Evolutionary conservation across 2,113 vertebrate genomes (phyloP).

Genomic region (Dicentrarchus labrax): DNA sequence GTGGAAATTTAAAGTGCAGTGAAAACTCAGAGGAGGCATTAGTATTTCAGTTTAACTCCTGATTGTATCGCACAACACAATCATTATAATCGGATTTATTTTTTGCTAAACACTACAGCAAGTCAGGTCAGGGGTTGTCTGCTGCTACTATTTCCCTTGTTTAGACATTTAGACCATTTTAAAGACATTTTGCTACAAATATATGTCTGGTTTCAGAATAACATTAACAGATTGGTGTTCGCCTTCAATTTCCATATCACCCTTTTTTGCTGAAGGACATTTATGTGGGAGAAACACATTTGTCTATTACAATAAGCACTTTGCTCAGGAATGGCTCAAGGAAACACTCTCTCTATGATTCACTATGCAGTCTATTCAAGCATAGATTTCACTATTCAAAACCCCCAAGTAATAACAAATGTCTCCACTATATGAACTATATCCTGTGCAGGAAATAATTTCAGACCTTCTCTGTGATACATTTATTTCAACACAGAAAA

Average conservation of each 20-base stretch:
- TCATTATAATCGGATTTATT: slow-evolving; percentile 60
- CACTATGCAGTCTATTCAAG: not conserved
- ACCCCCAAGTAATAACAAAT: not conserved
- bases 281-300: slow-evolving; percentile 14
- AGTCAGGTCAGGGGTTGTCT: slow-evolving; percentile 31
- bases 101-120: slow-evolving; percentile 47
- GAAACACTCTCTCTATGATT: slow-evolving; percentile 1
- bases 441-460: too few species aligned
- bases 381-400: not conserved
- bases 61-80: slow-evolving; percentile 28
- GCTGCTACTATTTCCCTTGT: slow-evolving; percentile 55
- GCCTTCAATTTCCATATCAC: slow-evolving; percentile 29
- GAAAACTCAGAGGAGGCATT: slow-evolving; percentile 17
- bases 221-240: slow-evolving; percentile 29
- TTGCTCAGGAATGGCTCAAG: not conserved
- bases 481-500: not conserved
- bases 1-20: slow-evolving; percentile 27
- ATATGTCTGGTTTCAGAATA: slow-evolving; percentile 27
- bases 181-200: slow-evolving; percentile 38
- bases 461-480: not conserved
- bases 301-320: slow-evolving; percentile 15
- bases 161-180: slow-evolving; percentile 14
- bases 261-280: not conserved
- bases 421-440: not conserved
- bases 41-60: slow-evolving; percentile 35